These are phyloP conservation scores for Poliocrania exsul DNA, from an alignment of 2,797 vertebrate species.

Conservation along the genomic window DNA sequence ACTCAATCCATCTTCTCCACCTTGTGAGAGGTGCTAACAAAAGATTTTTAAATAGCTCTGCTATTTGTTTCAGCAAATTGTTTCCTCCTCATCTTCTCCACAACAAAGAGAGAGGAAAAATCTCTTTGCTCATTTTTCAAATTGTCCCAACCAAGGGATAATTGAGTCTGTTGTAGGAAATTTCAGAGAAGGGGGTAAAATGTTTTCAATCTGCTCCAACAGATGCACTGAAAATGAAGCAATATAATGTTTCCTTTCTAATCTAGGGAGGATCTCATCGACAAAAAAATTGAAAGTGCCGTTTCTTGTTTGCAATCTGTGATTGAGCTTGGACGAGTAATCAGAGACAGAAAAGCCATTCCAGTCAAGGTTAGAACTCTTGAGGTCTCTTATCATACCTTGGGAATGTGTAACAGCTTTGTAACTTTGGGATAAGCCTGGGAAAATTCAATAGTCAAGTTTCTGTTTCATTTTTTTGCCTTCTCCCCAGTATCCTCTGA, in stretches of 20 bases:
- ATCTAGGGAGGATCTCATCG: conserved; percentile 89
- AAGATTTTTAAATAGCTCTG: neutral
- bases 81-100: neutral
- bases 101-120: neutral
- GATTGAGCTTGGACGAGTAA: conserved; percentile 96
- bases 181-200: neutral
- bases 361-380: conserved; percentile 88
- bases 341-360: conserved; percentile 94
- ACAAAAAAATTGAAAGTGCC: conserved; percentile 92
- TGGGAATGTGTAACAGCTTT: neutral
- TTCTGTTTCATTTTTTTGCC: neutral
- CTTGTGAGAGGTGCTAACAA: conserved; percentile 13
- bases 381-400: neutral
- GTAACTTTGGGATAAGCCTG: neutral
- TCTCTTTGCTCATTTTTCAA: neutral
- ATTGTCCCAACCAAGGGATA: neutral
- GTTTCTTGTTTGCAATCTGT: conserved; percentile 96
- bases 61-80: neutral
- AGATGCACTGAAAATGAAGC: neutral
- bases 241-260: conserved; percentile 25
- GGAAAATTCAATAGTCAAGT: neutral
- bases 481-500: conserved; percentile 88
- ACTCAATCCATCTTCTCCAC: neutral
- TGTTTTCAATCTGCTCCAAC: neutral
- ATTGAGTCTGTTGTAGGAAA: neutral